Evolutionary conservation across 2,888 invertebrate species (phyloP).

Genomic region (Xanthorhoe spadicearia): DNA sequence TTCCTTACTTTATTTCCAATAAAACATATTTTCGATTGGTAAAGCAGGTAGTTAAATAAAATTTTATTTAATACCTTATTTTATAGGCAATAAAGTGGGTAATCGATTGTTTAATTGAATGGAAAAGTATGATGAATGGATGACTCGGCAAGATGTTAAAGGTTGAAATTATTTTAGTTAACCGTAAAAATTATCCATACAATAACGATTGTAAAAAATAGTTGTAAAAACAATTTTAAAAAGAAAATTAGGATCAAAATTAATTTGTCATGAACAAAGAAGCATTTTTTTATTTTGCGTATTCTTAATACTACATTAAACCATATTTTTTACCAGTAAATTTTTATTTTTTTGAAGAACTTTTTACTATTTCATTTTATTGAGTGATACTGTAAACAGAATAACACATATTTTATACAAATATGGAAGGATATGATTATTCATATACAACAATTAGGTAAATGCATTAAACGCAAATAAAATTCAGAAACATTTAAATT

Average conservation of each 20-base stretch:
- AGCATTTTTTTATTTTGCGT: no score
- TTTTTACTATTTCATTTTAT: background rate
- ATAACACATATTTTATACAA: background rate
- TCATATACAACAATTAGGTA: conserved; percentile 31
- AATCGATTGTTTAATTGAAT: conserved; percentile 25
- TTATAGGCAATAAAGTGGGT: conserved; percentile 16
- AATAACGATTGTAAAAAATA: no score
- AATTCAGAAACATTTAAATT: no score
- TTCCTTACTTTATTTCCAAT: background rate
- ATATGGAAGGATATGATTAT: conserved; percentile 33
- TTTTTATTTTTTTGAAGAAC: background rate
- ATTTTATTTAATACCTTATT: conserved; percentile 27
- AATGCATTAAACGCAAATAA: no score
- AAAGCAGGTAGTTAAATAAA: background rate
- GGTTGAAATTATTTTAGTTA: background rate
- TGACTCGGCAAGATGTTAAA: conserved; percentile 13
- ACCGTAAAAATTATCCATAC: conserved; percentile 4
- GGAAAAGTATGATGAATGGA: conserved; percentile 23
- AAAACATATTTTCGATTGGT: background rate
- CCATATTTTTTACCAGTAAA: background rate
- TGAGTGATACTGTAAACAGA: background rate
- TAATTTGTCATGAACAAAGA: no score
- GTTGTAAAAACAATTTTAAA: no score
- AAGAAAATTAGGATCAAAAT: no score
- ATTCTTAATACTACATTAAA: no score